Base-by-base conservation (phyloP, 1,140 invertebrate species). In the Ceratosolen solmsi region DNA sequence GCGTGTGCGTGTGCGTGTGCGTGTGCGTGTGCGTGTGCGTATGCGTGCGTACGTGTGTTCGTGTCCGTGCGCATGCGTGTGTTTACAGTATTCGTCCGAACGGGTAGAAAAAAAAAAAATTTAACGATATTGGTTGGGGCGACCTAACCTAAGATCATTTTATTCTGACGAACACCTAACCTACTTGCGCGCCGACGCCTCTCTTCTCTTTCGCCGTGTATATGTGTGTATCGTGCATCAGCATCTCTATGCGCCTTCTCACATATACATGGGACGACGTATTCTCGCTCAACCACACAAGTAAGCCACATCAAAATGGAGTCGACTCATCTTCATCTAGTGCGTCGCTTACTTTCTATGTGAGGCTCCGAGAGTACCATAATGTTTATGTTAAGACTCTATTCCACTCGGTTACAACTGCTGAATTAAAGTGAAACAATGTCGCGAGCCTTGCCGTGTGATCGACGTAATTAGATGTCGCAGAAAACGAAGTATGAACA, bases 401-500 rank as follows among this genome's bases (percentile, higher is more conserved):
- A 11, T 49, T n/a, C 2, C 2, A 13, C 75, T 5, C 25, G 30
- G 0, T 60, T 7, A 9, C n/a, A 17, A 1, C 15, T 41, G 54
- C 20, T 49, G 38, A 1, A 56, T 1, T 68, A 38, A 38, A 63
- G 30, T 22, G 22, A 80, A 74, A 78, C 78, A 77, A 84, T 75
- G 81, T 79, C 65, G 65, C 46, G 33, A 56, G 25, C 71, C 33
- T 74, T 79, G 65, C 79, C 41, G 84, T 87, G 84, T 84, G 46
- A 60, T 85, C 84, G 79, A 85, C 80, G 58, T 79, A 33, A 82
- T 87, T 87, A 87, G 90, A 90, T 89, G 88, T 85, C 85, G 86
- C 82, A 84, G 80, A 86, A 84, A 84, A 82, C 80, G 77, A 87
- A 89, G 85, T 80, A 92, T 92, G 91, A 90, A 90, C 87, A 88